Evolutionary conservation across 1,140 invertebrate genomes (phyloP), one percentile per base, ranked within the genome.

Genomic region (Aphelenchoides avenae): DNA sequence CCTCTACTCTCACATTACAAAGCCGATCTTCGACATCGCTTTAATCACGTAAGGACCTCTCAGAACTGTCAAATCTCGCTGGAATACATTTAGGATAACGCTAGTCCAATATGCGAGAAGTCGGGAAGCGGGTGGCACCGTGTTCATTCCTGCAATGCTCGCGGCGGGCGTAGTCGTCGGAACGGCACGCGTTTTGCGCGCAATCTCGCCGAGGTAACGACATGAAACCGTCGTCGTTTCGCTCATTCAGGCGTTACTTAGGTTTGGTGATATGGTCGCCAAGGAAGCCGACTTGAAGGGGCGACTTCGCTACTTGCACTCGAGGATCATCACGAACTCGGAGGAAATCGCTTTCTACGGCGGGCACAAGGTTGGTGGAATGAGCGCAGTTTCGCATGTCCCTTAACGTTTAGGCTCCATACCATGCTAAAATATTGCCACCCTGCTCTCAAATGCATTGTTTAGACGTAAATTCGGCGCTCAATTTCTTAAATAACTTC

Each of bases 281-380:
- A 89, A 95, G 73, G 92, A 97, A 78, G 92, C 93, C 0, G 84
- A 89, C 33, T 83, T 87, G 67, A 90, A 90, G 80, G 94, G 91
- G 2, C 87, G 89, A 73, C 78, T 97, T 5, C 80, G 93, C 42
- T 90, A 91, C 71, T 86, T 93, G 3, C 93, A 98, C 79, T 88
- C 91, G 0, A 83, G 93, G 48, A 86, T 97, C 20, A 94, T 95
- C 33, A 87, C 89, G 0, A 95, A 97, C 78, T 88, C 91, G 5
- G 93, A 98, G 79, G 93, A 98, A 80, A 94, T 98, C 59, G 93
- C 93, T 1, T 98, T 98, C 78, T 98, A 96, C 76, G 86, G 86
- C 26, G 91, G 91, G 0, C 89, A 93, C 66, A 84, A 88, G 80
- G 86, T 86, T 15, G 27, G n/a, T n/a, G n/a, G n/a, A n/a, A n/a